Base-by-base conservation (phyloP, 2,888 invertebrate genomes). In the Tupiocoris notatus region DNA sequence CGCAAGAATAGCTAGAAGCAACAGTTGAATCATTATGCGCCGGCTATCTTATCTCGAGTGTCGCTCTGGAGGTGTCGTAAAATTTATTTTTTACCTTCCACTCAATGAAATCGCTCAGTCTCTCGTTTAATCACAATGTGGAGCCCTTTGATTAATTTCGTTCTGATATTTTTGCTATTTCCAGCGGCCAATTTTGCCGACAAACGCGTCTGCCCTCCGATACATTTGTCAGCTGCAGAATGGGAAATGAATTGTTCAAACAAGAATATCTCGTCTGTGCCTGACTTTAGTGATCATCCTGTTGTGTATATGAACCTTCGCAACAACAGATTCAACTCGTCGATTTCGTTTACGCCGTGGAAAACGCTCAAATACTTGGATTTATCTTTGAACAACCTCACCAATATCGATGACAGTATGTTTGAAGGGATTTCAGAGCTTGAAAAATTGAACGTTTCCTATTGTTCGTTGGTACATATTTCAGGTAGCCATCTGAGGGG, bases 341-440 rank as follows among this genome's bases (percentile, higher is more conserved):
- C 68, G 17, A 39, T 59, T 17, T 21, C 61, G 21, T 75, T 78
- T n/a, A 25, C 56, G 17, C 24, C 64, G 17, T 78, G 78, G 78
- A 17, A n/a, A 7, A 22, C 22, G 22, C 57, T 78, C 9, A 70
- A 63, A 66, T 75, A 63, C 24, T 17, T 79, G 1, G 79, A 79
- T 56, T 2, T 79, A 20, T 78, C 78, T 21, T 73, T 59, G 54
- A 79, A 79, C 63, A 17, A 57, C 0, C 58, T 79, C 3, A 23
- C 2, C n/a, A 59, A 75, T n/a, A 20, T 79, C 22, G 39, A 18
- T 25, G 16, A 17, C 9, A 20, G 56, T 17, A 68, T 61, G 12
- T 78, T 79, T 24, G 56, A 57, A 12, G 39, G 25, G 6, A 18
- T 77, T 16, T 18, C 24, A 7, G 73, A 54, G 20, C 63, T 73